Conservation (phyloP, 2,888 invertebrate genomes). For the Lordiphosa fenestrarum region DNA sequence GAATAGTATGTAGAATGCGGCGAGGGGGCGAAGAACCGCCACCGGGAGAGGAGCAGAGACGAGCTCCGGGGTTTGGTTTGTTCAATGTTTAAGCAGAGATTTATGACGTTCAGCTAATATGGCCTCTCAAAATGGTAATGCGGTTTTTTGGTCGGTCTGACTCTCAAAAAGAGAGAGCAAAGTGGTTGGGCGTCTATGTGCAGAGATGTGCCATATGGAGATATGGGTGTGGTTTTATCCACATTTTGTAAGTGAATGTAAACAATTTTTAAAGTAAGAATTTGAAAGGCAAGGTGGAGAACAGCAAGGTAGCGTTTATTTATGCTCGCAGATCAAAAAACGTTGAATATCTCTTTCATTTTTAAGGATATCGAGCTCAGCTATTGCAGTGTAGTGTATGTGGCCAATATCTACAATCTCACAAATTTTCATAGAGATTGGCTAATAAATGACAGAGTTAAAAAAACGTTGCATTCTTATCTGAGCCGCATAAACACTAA, state of each 20-base stretch:
- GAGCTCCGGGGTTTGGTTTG: conserved; percentile 8
- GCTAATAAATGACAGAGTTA: no score
- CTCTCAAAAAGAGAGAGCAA: conserved; percentile 7
- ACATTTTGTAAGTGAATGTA: conserved; percentile 8
- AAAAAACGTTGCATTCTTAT: no score
- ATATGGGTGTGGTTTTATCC: conserved; percentile 1
- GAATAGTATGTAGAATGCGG: conserved; percentile 46
- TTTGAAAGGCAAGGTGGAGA: no score
- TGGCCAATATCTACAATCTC: no score
- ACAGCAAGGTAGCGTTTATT: no score
- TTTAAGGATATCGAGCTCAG: no score
- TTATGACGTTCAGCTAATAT: conserved; percentile 68
- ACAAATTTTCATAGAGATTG: no score
- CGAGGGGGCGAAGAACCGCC: neutral
- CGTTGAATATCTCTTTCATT: no score
- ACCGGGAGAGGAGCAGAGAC: neutral
- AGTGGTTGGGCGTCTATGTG: conserved; percentile 9
- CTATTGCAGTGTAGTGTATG: no score
- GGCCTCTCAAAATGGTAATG: conserved; percentile 62
- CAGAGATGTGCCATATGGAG: conserved; percentile 9
- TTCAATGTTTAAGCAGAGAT: conserved; percentile 54
- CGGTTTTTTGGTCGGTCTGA: conserved; percentile 29
- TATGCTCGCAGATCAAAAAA: no score
- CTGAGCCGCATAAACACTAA: no score
- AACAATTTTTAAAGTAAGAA: no score